These are phyloP conservation scores for Lepidocyrtinus sp. DNA, from an alignment of 2,888 invertebrate species.

Conservation along the genomic window DNA sequence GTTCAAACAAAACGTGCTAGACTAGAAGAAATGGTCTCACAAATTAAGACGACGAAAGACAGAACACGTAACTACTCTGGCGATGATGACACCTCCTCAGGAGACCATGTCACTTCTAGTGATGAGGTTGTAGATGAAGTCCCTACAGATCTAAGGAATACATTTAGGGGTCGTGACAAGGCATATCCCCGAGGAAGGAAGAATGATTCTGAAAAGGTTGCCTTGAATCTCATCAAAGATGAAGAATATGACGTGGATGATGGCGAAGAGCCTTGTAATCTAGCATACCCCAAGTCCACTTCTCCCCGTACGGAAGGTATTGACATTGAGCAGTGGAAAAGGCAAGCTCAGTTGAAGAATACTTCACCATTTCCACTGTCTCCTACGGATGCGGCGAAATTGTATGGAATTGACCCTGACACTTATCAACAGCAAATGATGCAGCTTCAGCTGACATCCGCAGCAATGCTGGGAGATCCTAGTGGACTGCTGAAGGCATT, in stretches of 20 bases:
- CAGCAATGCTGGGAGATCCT: constrained; percentile 68
- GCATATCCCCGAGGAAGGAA: constrained; percentile 12
- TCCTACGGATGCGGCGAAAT: constrained; percentile 68
- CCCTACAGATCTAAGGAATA: constrained; percentile 62
- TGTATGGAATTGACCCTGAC: constrained; percentile 69
- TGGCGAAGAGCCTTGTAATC: constrained; percentile 66
- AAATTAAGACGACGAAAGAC: constrained; percentile 68
- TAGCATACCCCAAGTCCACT: constrained; percentile 60
- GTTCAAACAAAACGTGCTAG: constrained; percentile 68
- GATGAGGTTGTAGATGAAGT: constrained; percentile 68
- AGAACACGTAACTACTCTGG: constrained; percentile 66
- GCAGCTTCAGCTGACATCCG: constrained; percentile 70
- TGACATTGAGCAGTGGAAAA: constrained; percentile 56
- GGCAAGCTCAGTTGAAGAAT: constrained; percentile 48
- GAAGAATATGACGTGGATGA: constrained; percentile 58
- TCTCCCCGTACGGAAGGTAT: constrained; percentile 46
- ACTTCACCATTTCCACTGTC: constrained; percentile 63
- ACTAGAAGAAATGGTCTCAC: constrained; percentile 70
- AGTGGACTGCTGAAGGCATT: constrained; percentile 68
- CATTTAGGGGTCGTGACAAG: constrained; percentile 36
- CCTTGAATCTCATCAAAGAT: constrained; percentile 50
- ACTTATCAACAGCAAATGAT: constrained; percentile 70
- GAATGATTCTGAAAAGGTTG: constrained; percentile 40
- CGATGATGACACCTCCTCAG: constrained; percentile 69
- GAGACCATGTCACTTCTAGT: constrained; percentile 68